These are phyloP conservation scores for Ariopsis seemanni DNA, from an alignment of 2,113 vertebrate species.

Conservation along the genomic window DNA sequence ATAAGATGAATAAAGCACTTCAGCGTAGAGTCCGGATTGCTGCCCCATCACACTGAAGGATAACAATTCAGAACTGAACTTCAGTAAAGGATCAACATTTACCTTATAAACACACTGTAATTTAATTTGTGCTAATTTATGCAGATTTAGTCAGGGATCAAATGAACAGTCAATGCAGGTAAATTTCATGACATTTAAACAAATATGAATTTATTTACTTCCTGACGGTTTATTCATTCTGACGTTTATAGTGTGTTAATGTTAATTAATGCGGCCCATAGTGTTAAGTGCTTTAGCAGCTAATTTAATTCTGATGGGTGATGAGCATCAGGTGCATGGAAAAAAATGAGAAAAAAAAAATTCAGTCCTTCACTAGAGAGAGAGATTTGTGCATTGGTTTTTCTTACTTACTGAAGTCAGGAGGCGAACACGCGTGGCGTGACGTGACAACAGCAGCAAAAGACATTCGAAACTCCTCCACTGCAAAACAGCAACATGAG, in stretches of 20 bases:
- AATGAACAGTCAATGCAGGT: background rate
- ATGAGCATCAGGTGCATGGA: background rate
- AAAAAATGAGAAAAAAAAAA: too few relatives aligned
- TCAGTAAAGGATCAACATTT: background rate
- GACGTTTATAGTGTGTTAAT: background rate
- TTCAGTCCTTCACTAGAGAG: too few relatives aligned
- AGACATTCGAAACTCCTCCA: background rate
- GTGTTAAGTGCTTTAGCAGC: background rate
- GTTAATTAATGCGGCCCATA: background rate
- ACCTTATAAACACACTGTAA: background rate
- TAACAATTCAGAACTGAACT: too few relatives aligned
- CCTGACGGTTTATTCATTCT: too few relatives aligned
- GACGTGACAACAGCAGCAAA: background rate
- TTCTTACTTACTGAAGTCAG: too few relatives aligned
- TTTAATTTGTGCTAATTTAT: background rate
- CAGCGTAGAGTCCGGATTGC: too few relatives aligned
- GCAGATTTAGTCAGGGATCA: background rate
- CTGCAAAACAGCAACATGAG: background rate
- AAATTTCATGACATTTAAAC: slow-evolving; percentile 12
- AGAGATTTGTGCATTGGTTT: too few relatives aligned
- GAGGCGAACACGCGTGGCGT: too few relatives aligned
- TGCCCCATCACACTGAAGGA: too few relatives aligned
- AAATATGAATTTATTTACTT: background rate
- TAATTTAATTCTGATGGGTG: background rate
- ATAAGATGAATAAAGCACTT: background rate